Percentiles rank a stretch among this genome's conserved stretches.
These are phyloP conservation scores for Chrysochloris asiatica DNA, from an alignment of 2,113 vertebrate species.

Conservation along the genomic window DNA sequence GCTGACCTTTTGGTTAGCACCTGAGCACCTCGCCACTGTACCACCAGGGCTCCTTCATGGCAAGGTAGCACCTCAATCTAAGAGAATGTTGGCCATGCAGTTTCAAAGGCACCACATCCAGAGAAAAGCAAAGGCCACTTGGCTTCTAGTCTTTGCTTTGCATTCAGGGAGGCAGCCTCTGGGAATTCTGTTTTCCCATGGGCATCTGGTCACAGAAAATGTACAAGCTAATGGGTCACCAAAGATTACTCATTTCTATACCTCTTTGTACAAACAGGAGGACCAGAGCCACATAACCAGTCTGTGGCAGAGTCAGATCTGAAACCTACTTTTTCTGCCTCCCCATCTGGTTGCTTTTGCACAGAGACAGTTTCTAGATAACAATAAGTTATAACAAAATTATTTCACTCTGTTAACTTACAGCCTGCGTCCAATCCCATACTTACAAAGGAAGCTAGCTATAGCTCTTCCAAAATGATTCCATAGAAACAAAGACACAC, in stretches of 20 bases:
- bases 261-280: not conserved
- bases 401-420: not conserved
- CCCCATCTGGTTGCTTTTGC: not conserved
- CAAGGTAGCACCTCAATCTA: not conserved
- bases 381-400: conserved; percentile 19
- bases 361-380: not conserved
- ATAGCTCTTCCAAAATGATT: not conserved
- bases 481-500: not conserved
- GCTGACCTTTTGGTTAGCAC: not conserved
- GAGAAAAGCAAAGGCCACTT: not conserved
- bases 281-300: not conserved
- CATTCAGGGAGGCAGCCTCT: not conserved
- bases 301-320: not conserved
- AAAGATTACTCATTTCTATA: not conserved
- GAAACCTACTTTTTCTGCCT: conserved; percentile 8
- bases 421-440: not conserved
- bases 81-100: not conserved
- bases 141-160: not conserved
- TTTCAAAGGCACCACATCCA: not conserved
- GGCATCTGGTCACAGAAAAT: not conserved
- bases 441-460: not conserved
- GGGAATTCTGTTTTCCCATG: not conserved
- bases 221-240: not conserved
- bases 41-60: not conserved
- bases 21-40: not conserved